These are phyloP conservation scores for Ptyas mucosa DNA, from an alignment of 2,113 vertebrate genomes.

Conservation along the genomic window DNA sequence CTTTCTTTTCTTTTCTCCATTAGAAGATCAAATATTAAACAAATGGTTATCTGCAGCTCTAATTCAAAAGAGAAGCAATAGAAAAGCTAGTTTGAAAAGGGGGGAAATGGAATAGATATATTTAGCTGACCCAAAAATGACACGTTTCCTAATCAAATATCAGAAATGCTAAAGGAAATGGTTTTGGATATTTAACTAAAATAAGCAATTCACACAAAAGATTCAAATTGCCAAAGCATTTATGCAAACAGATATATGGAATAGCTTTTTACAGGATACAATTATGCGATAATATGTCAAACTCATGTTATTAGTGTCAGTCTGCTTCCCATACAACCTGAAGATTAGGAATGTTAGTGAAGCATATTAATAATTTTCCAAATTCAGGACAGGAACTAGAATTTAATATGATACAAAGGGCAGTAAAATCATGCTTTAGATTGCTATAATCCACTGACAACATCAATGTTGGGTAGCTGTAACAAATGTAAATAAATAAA, in stretches of 20 bases:
- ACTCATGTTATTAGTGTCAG: conserved; percentile 21
- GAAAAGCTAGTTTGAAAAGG: conserved; percentile 8
- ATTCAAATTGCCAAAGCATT: conserved; percentile 47
- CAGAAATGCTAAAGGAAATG: conserved; percentile 35
- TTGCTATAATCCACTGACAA: neutral
- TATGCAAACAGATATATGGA: conserved; percentile 42
- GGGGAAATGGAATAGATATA: conserved; percentile 1
- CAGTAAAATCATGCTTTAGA: neutral
- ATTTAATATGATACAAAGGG: neutral
- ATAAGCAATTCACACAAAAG: conserved; percentile 35
- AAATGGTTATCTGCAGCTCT: conserved; percentile 18
- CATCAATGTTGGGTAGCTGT: neutral
- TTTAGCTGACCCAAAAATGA: conserved; percentile 16
- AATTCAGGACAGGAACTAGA: conserved; percentile 9
- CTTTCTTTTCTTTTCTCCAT: neutral
- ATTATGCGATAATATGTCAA: conserved; percentile 35
- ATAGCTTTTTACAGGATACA: conserved; percentile 33
- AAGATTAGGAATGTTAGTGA: conserved; percentile 22
- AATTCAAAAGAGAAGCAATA: conserved; percentile 3
- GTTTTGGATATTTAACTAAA: conserved; percentile 39
- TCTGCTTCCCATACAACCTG: neutral
- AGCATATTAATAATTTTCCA: neutral
- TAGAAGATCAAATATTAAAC: conserved; percentile 17
- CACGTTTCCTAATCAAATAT: conserved; percentile 33
- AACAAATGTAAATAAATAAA: neutral